Percentiles rank a stretch among this genome's conserved stretches.
Evolutionary conservation across 30 jellyfish, hydroid and myxozoan species (phyloP).

Genomic region (Chironex yamaguchii): DNA sequence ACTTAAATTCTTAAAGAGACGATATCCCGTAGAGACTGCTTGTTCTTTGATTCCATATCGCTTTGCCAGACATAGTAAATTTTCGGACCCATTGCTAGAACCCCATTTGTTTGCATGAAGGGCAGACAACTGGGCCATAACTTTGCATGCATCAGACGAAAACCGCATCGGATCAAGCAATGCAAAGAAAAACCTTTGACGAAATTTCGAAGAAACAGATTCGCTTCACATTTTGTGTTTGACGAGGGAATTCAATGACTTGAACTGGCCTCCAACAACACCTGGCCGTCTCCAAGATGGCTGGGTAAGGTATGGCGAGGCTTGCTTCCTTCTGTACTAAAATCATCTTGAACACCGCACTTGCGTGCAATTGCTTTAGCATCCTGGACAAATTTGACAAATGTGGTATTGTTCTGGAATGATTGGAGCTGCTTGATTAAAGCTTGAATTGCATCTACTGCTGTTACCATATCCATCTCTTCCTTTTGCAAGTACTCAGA

Average conservation of each 20-base stretch:
- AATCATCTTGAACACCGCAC: constrained; percentile 17
- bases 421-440: constrained; percentile 29
- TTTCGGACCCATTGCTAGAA: not conserved
- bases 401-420: constrained; percentile 12
- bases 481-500: constrained; percentile 42
- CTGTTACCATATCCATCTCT: constrained; percentile 47
- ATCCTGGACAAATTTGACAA: constrained; percentile 3
- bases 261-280: constrained; percentile 25
- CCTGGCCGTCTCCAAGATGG: constrained; percentile 45
- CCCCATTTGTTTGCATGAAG: not conserved
- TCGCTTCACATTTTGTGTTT: constrained; percentile 27
- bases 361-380: constrained; percentile 34
- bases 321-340: not conserved
- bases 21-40: too few species aligned
- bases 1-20: not conserved
- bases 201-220: constrained; percentile 8
- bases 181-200: constrained; percentile 8
- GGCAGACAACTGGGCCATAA: not conserved
- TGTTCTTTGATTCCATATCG: too few species aligned
- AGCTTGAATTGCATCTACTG: constrained; percentile 18
- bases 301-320: constrained; percentile 36
- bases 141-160: not conserved
- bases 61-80: too few species aligned
- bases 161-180: constrained; percentile 6
- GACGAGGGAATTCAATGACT: constrained; percentile 42